Evolutionary conservation across 2,888 invertebrate genomes (phyloP).

Genomic region (Parnassius mnemosyne): DNA sequence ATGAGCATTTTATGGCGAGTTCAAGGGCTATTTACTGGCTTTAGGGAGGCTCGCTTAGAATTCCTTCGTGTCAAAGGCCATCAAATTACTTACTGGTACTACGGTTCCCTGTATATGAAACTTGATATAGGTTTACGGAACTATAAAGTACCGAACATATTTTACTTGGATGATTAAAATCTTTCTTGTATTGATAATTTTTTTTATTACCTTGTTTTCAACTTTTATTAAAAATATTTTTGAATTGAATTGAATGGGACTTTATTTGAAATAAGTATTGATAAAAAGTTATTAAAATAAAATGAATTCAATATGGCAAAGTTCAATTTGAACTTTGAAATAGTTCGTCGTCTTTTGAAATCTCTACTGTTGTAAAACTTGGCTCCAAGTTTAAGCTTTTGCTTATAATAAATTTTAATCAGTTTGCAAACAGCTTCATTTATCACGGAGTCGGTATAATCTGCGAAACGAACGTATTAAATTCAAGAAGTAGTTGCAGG

Average conservation of each 20-base stretch:
- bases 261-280: no score
- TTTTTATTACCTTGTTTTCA: no score
- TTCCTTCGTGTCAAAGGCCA: constrained; percentile 3
- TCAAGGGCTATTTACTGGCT: constrained; percentile 22
- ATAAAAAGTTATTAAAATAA: neutral
- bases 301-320: neutral
- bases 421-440: constrained; percentile 18
- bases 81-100: constrained; percentile 9
- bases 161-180: no score
- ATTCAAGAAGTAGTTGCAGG: constrained; percentile 9
- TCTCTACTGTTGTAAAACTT: constrained; percentile 4
- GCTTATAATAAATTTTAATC: constrained; percentile 24
- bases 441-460: constrained; percentile 17
- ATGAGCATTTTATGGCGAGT: constrained; percentile 20
- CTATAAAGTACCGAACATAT: no score
- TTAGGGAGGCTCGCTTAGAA: constrained; percentile 9
- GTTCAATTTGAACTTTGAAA: neutral
- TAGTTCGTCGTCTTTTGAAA: constrained; percentile 9
- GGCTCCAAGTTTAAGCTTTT: constrained; percentile 13
- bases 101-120: no score
- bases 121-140: no score
- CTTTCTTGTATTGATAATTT: no score
- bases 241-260: no score
- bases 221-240: no score
- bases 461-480: constrained; percentile 15